A percentile compares a stretch with the other conserved stretches of the same genome.
Conservation (phyloP, 2,888 invertebrate genomes). For the Acanthosoma haemorrhoidale region DNA sequence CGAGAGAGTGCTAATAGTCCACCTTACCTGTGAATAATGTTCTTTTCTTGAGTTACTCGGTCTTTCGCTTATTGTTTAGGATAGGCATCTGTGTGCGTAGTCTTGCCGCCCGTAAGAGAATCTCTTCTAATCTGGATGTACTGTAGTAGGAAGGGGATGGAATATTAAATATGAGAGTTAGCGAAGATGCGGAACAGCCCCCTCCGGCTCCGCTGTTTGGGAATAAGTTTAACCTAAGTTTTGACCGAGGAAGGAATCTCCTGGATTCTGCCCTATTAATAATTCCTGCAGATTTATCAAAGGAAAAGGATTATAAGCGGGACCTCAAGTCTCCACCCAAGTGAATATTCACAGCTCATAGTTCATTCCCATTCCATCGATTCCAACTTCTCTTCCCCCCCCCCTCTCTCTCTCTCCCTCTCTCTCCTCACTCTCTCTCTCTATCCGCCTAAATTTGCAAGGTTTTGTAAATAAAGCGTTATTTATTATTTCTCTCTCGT, state of each 20-base stretch:
- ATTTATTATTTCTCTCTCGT: too few relatives aligned
- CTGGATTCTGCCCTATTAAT: constrained; percentile 11
- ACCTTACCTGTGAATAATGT: neutral
- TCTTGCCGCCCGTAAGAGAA: neutral
- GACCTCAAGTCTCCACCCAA: neutral
- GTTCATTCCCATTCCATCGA: constrained; percentile 15
- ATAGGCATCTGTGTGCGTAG: too few relatives aligned
- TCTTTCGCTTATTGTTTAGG: too few relatives aligned
- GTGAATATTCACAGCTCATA: constrained; percentile 6
- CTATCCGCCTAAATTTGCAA: too few relatives aligned
- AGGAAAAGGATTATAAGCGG: constrained; percentile 24
- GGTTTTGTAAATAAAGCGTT: too few relatives aligned
- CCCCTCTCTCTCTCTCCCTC: too few relatives aligned
- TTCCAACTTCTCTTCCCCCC: too few relatives aligned
- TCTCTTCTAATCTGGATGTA: neutral
- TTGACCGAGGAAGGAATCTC: neutral
- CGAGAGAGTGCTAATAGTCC: neutral
- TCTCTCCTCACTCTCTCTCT: too few relatives aligned
- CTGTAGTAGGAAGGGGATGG: neutral
- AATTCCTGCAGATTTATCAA: constrained; percentile 21
- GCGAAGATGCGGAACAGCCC: neutral
- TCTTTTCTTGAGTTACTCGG: neutral
- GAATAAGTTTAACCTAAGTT: constrained; percentile 15
- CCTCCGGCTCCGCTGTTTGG: neutral
- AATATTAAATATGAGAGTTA: constrained; percentile 6